Evolutionary conservation across 37 sponge, comb jelly and placozoan genomes (phyloP), one percentile per base, ranked within the genome.

Genomic region (Hormiphora californensis): DNA sequence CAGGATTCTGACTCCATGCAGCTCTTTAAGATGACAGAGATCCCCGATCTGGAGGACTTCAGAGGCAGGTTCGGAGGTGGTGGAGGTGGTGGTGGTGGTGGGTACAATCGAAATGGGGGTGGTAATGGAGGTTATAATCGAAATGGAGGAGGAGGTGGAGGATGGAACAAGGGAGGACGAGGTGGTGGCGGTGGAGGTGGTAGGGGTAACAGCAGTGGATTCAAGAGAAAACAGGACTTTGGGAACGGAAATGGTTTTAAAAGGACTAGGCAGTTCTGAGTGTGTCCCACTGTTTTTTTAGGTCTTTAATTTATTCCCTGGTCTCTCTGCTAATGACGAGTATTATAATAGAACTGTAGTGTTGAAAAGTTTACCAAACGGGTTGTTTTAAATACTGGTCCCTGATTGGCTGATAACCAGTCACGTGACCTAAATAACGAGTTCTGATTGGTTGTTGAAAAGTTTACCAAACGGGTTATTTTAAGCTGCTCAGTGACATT

Each of bases 241-340:
- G 46, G 35, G 21, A 41, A 41, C 19, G 27, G 27, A 3, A 28
- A 39, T 21, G 81, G 81, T 4, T 43, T 46, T 15, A 73, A 73
- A 40, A 73, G 81, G 81, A 73, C 81, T 73, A 73, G 43, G 43
- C n/a, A n/a, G n/a, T n/a, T n/a, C n/a, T n/a, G n/a, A n/a, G n/a
- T n/a, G n/a, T n/a, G n/a, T n/a, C n/a, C n/a, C n/a, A n/a, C n/a
- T n/a, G n/a, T n/a, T n/a, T n/a, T n/a, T n/a, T n/a, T n/a, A n/a
- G n/a, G n/a, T n/a, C n/a, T n/a, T n/a, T n/a, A n/a, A n/a, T n/a
- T n/a, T n/a, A n/a, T n/a, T n/a, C n/a, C n/a, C n/a, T n/a, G n/a
- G n/a, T n/a, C n/a, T n/a, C n/a, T n/a, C n/a, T n/a, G n/a, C n/a
- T n/a, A n/a, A n/a, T n/a, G n/a, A n/a, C n/a, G n/a, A n/a, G n/a